Conservation (phyloP, 2,888 invertebrate genomes). For the Drosophila hamatofila region DNA sequence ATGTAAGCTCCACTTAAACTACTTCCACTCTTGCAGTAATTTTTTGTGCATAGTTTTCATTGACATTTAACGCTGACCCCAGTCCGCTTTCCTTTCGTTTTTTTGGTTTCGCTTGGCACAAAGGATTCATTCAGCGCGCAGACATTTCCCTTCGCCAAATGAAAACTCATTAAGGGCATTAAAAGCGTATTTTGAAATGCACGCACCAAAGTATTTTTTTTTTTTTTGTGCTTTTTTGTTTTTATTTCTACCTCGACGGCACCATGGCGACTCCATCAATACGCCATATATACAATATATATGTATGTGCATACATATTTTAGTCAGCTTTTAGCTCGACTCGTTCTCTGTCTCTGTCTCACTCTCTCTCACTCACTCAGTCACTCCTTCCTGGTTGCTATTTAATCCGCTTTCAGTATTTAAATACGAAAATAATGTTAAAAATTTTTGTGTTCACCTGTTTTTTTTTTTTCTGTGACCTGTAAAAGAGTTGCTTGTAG, state of each 20-base stretch:
- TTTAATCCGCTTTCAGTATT: slow-evolving; percentile 82
- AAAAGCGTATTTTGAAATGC: slow-evolving; percentile 67
- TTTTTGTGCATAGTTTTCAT: slow-evolving; percentile 31
- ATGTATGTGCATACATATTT: slow-evolving; percentile 38
- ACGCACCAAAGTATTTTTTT: slow-evolving; percentile 42
- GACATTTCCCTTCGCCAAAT: slow-evolving; percentile 37
- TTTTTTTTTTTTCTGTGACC: neutral
- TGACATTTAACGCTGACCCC: slow-evolving; percentile 24
- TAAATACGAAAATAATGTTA: slow-evolving; percentile 75
- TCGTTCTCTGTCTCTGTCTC: slow-evolving; percentile 20
- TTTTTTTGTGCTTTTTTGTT: slow-evolving; percentile 2
- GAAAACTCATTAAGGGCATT: slow-evolving; percentile 74
- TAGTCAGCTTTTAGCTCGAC: slow-evolving; percentile 51
- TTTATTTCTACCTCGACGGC: slow-evolving; percentile 17
- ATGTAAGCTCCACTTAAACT: slow-evolving; percentile 11
- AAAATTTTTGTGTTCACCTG: slow-evolving; percentile 31
- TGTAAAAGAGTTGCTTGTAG: neutral
- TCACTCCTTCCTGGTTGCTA: slow-evolving; percentile 19
- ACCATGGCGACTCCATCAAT: slow-evolving; percentile 74
- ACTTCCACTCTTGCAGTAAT: slow-evolving; percentile 17
- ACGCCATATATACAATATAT: slow-evolving; percentile 40
- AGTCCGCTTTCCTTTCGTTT: neutral
- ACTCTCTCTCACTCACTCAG: slow-evolving; percentile 5
- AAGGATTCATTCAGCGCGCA: slow-evolving; percentile 33
- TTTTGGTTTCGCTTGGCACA: slow-evolving; percentile 7